Evolutionary conservation across 2,888 invertebrate species (phyloP), one percentile per base, ranked within the genome.

Genomic region (Deilephila elpenor): DNA sequence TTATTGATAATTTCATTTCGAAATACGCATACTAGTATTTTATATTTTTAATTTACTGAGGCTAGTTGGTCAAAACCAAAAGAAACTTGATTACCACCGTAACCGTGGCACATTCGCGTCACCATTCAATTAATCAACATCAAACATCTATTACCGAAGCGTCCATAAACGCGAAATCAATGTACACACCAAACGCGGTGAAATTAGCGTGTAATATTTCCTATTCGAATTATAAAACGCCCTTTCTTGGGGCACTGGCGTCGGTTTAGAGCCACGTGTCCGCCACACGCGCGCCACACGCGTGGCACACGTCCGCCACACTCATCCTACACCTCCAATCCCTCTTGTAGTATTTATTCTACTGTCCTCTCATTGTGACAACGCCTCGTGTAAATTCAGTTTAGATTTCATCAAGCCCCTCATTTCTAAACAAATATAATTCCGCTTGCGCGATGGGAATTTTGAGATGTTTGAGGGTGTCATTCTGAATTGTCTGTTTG

Each of bases 181-280:
- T 93, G 90, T 89, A 89, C 88, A 80, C 88, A 87, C 88, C 86
- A 75, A 90, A 91, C 88, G 89, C 88, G 89, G 85, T 88, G 87
- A 94, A 94, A 94, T 94, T 94, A 93, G 94, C 93, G 93, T 94
- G 93, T 94, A 93, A 94, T 94, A 89, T 92, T 93, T 91, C 93
- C 92, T 90, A 89, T 89, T 88, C 84, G 89, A 91, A 92, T 93
- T 93, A 93, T 91, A 92, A 89, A 82, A 92, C 89, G 86, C 88
- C 89, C 83, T 80, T 32, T 86, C 89, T 89, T 86, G 56, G 71
- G 53, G 34, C 29, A 71, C 70, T 34, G 73, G 71, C 61, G 73
- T 61, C 61, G 64, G 71, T 77, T 75, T 75, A 74, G 78, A n/a
- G 56, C 19, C 56, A 56, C n/a, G 56, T 56, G 56, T 0, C 76